Percentiles rank a stretch among this genome's conserved stretches.
Conservation (phyloP, 35 echinoderm and acorn worm genomes). For the Lytechinus variegatus region DNA sequence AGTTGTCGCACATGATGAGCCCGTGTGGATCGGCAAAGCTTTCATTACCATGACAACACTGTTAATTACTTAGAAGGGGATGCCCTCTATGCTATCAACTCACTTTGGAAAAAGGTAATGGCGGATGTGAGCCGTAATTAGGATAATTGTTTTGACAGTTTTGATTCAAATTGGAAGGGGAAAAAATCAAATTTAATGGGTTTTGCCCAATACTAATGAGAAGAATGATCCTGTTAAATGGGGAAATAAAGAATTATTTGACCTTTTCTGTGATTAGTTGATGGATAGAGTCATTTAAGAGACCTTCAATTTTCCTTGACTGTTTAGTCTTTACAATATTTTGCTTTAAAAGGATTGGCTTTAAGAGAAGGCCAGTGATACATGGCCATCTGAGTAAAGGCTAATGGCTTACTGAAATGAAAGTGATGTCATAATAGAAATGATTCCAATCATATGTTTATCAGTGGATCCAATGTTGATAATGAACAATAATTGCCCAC, state of each 20-base stretch:
- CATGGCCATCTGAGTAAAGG: not conserved
- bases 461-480: too few species aligned
- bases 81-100: constrained; percentile 4
- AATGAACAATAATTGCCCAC: too few species aligned
- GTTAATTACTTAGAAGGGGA: constrained; percentile 43
- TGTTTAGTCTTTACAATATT: not conserved
- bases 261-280: not conserved
- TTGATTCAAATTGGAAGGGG: not conserved
- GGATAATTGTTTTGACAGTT: constrained; percentile 14
- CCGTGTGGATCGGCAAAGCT: not conserved
- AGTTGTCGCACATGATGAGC: constrained; percentile 30
- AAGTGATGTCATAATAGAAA: not conserved
- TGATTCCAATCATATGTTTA: too few species aligned
- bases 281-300: not conserved
- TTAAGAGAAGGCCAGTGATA: not conserved
- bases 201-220: not conserved
- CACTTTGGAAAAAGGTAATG: not conserved
- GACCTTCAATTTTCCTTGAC: not conserved
- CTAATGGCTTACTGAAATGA: not conserved
- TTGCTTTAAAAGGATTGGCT: not conserved
- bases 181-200: not conserved
- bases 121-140: not conserved
- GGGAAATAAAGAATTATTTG: not conserved
- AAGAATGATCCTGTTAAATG: not conserved
- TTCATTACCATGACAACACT: constrained; percentile 8